Percentiles rank a stretch among this genome's conserved stretches.
These are phyloP conservation scores for Montipora capitata DNA, from an alignment of 92 coral and sea anemone species.

Conservation along the genomic window DNA sequence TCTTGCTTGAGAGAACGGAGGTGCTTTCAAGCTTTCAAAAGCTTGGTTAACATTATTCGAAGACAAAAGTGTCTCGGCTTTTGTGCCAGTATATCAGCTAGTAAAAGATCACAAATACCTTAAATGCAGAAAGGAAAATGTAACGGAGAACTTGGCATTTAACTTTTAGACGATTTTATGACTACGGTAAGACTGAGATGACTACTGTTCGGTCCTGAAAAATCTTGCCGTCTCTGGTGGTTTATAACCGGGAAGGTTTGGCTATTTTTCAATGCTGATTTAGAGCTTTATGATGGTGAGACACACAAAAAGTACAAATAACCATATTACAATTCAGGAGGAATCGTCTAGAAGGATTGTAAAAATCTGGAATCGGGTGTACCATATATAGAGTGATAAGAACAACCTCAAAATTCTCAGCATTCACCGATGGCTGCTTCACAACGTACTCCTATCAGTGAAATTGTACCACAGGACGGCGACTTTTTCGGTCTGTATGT, in stretches of 20 bases:
- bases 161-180: too few relatives aligned
- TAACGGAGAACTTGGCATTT: not conserved
- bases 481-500: conserved; percentile 16
- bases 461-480: conserved; percentile 38
- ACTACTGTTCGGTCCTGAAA: too few relatives aligned
- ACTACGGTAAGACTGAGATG: too few relatives aligned
- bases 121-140: not conserved
- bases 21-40: not conserved
- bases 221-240: not conserved
- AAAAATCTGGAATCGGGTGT: not conserved
- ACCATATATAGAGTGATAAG: not conserved
- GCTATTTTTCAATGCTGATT: too few relatives aligned
- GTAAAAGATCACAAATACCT: not conserved
- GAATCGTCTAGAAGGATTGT: not conserved
- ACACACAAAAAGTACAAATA: not conserved
- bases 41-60: too few relatives aligned
- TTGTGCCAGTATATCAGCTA: not conserved
- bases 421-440: not conserved
- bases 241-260: not conserved
- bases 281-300: too few relatives aligned
- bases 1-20: not conserved
- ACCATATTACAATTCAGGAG: not conserved
- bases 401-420: not conserved
- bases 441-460: conserved; percentile 13
- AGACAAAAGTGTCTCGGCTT: not conserved